A percentile compares a stretch with the other conserved stretches of the same genome.
Evolutionary conservation across 2,888 invertebrate genomes (phyloP).

Genomic region (Machimus atricapillus): DNA sequence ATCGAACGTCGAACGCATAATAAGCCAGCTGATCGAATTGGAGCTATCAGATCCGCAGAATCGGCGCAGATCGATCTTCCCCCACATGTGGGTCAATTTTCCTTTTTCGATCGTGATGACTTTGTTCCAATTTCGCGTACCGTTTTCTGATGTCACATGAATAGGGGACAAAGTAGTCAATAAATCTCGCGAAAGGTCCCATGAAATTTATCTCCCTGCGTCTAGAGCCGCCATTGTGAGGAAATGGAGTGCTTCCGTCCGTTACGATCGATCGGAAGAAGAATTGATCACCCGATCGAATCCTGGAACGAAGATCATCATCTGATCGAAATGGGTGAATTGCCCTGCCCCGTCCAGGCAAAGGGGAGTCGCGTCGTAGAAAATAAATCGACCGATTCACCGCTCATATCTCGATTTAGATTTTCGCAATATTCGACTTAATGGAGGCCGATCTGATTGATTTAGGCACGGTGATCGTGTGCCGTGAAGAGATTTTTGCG

Average conservation of each 20-base stretch:
- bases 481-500: background rate
- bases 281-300: constrained; percentile 3
- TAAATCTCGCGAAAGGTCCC: constrained; percentile 1
- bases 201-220: constrained; percentile 10
- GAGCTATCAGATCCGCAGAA: background rate
- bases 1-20: background rate
- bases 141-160: constrained; percentile 4
- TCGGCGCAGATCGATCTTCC: background rate
- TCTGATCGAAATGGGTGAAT: background rate
- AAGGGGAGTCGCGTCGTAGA: background rate
- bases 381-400: background rate
- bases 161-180: background rate
- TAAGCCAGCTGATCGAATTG: background rate
- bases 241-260: background rate
- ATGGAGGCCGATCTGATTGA: constrained; percentile 6
- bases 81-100: background rate
- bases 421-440: constrained; percentile 3
- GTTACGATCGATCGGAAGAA: constrained; percentile 14
- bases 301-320: background rate
- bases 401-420: background rate
- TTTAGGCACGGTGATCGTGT: background rate
- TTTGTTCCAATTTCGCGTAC: constrained; percentile 7
- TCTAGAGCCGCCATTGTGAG: background rate
- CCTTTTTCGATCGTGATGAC: constrained; percentile 22
- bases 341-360: background rate